Percentiles rank a stretch among this genome's conserved stretches.
phyloP scores from a whole-genome alignment of 2,113 vertebrate species.

The Ptilonorhynchus violaceus region DNA sequence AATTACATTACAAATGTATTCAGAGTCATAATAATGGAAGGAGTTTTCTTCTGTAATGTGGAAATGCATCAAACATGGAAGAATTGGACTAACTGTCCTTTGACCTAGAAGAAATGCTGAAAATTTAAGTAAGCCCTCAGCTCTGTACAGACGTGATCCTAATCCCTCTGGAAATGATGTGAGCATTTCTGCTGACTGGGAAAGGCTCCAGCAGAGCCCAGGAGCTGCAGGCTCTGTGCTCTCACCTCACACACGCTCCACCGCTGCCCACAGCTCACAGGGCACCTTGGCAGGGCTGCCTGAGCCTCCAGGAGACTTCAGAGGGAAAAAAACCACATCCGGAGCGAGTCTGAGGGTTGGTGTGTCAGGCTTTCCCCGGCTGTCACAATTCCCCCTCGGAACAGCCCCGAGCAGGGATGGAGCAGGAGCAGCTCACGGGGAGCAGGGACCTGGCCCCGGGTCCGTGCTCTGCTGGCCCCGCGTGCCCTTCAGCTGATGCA shows the following conservation, averaged over 20 bases:
- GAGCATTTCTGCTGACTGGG: background rate
- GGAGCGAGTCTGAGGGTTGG: background rate
- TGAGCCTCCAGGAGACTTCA: background rate
- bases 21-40: background rate
- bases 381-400: rapidly evolving
- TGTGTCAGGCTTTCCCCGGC: no score
- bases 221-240: background rate
- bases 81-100: background rate
- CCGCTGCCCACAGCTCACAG: background rate
- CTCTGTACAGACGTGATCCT: background rate
- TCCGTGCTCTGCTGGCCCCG: background rate
- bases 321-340: rapidly evolving
- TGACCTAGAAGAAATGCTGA: background rate
- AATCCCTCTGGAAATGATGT: background rate
- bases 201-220: background rate
- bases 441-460: background rate
- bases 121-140: background rate
- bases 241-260: background rate
- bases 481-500: rapidly evolving
- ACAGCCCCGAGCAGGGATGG: rapidly evolving
- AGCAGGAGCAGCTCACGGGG: background rate
- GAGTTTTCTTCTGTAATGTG: background rate
- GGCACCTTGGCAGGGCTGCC: background rate
- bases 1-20: background rate
- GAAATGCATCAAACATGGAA: background rate